Conservation (phyloP, 2,797 vertebrate genomes). For the Danio aesculapii region DNA sequence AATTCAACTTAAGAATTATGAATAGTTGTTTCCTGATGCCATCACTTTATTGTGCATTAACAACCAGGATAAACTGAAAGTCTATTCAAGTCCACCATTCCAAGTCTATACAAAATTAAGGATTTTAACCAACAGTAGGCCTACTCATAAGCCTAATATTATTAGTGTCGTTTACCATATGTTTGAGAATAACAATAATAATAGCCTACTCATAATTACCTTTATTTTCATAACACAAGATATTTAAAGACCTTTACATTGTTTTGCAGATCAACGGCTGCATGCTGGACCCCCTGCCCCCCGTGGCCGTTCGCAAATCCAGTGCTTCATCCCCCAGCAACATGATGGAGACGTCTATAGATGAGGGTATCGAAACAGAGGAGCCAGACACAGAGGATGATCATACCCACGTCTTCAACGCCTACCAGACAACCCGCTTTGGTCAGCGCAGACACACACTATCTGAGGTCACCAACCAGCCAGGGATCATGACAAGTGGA, state of each 20-base stretch:
- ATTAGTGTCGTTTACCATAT: too few relatives aligned
- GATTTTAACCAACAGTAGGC: too few relatives aligned
- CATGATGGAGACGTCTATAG: slow-evolving; percentile 98
- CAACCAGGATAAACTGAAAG: too few relatives aligned
- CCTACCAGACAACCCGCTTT: slow-evolving; percentile 88
- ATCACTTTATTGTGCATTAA: too few relatives aligned
- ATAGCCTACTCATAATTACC: too few relatives aligned
- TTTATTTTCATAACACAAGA: background rate
- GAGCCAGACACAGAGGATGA: slow-evolving; percentile 90
- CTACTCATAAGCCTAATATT: too few relatives aligned
- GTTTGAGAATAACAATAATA: too few relatives aligned
- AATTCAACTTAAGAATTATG: too few relatives aligned
- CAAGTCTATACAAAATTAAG: too few relatives aligned
- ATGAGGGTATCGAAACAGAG: slow-evolving; percentile 94
- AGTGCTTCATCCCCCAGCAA: slow-evolving; percentile 93
- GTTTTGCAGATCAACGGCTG: slow-evolving; percentile 90
- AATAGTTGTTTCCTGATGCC: too few relatives aligned
- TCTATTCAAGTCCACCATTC: too few relatives aligned
- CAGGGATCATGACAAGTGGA: slow-evolving; percentile 82
- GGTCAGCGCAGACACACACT: slow-evolving; percentile 94
- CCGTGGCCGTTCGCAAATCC: slow-evolving; percentile 87
- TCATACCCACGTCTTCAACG: slow-evolving; percentile 85
- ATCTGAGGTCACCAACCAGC: slow-evolving; percentile 94
- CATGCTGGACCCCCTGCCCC: slow-evolving; percentile 91
- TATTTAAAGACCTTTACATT: background rate